Percentiles rank a stretch among this genome's conserved stretches.
Evolutionary conservation across 1,140 invertebrate genomes (phyloP).

Genomic region (Rhagoletis pomonella): DNA sequence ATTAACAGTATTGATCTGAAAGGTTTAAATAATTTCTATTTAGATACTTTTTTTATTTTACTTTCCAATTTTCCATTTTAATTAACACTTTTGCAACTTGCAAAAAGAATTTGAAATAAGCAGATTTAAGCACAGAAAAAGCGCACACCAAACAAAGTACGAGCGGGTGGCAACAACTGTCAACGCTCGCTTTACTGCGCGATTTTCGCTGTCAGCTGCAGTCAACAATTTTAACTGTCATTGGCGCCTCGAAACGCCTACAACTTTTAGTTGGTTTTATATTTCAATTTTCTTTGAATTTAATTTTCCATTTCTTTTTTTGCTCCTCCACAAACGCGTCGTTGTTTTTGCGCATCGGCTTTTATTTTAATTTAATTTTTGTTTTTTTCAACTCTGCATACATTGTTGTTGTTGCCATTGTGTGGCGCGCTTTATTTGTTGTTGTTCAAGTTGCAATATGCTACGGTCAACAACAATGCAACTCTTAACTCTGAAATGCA

Average conservation of each 20-base stretch:
- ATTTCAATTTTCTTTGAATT: not conserved
- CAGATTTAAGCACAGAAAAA: not conserved
- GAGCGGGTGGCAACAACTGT: not conserved
- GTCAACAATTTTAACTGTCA: not conserved
- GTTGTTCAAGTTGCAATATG: not conserved
- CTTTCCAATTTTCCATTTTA: not conserved
- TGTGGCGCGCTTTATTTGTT: not conserved
- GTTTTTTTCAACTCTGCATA: not conserved
- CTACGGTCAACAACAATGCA: not conserved
- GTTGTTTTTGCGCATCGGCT: not conserved
- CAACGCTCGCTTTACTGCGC: not conserved
- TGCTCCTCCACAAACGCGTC: not conserved
- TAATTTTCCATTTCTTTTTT: not conserved
- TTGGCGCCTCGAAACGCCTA: not conserved
- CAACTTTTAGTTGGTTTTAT: not conserved
- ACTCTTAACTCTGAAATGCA: slow-evolving; percentile 21
- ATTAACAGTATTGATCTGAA: no score
- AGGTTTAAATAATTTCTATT: no score
- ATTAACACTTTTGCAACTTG: not conserved
- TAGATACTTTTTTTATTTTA: no score
- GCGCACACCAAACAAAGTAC: not conserved
- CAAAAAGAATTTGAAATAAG: not conserved
- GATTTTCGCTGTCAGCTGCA: not conserved
- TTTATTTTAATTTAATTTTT: not conserved
- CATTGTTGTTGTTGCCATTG: not conserved